Percentiles rank a stretch among this genome's conserved stretches.
Evolutionary conservation across 1,140 invertebrate genomes (phyloP).

Genomic region (Ceratitis capitata): DNA sequence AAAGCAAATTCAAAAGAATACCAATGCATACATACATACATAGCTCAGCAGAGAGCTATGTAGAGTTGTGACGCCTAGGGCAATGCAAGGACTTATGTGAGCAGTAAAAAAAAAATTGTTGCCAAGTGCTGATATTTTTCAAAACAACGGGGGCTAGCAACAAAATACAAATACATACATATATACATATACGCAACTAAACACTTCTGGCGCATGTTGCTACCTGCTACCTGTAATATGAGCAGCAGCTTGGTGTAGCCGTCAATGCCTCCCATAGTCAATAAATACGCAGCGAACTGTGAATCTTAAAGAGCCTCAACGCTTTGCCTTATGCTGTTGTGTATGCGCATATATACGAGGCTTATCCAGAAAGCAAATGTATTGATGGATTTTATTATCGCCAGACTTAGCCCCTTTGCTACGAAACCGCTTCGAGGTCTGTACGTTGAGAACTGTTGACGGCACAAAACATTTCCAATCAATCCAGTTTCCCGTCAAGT

Average conservation of each 20-base stretch:
- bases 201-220: neutral
- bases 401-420: too few species aligned
- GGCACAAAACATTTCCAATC: too few species aligned
- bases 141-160: neutral
- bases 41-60: neutral
- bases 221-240: neutral
- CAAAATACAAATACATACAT: neutral
- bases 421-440: too few species aligned
- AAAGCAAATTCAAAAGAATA: neutral
- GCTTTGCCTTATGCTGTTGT: neutral
- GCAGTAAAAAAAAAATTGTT: neutral
- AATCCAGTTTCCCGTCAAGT: too few species aligned
- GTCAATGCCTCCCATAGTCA: neutral
- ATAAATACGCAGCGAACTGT: neutral
- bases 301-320: constrained; percentile 17
- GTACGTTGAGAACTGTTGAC: too few species aligned
- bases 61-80: neutral
- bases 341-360: neutral
- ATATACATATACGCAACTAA: too few species aligned
- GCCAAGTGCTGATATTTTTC: constrained; percentile 27
- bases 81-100: too few species aligned
- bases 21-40: neutral
- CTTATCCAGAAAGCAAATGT: too few species aligned
- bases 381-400: too few species aligned
- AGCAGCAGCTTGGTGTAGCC: neutral